Evolutionary conservation across 1,140 invertebrate genomes (phyloP), one percentile per base, ranked within the genome.

Genomic region (Pissodes strobi): DNA sequence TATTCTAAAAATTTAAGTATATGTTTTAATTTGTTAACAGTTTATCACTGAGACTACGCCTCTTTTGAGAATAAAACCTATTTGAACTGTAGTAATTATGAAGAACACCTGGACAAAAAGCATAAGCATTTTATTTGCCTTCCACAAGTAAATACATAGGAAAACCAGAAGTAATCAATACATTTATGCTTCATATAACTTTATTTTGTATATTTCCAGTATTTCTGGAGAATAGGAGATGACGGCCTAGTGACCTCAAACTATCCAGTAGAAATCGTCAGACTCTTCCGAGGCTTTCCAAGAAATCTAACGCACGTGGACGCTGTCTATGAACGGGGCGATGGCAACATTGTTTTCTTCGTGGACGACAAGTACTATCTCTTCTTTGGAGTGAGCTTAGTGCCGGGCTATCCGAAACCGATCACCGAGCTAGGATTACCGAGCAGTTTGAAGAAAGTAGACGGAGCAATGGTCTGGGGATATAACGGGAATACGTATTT

Each of bases 271-370:
- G 85, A 88, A 71, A 92, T 92, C 65, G 83, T 78, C 0, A 82
- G 87, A 43, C 83, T 94, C 72, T 94, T 92, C 86, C 78, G 81
- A 52, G 80, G 80, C 17, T 76, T 95, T 19, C 94, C 94, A 0
- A 78, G 81, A 30, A 82, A 90, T 68, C 82, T 95, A 4, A 88
- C 87, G 9, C 88, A 89, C 64, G 87, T 98, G 17, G 95, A 98
- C 79, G 95, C 95, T 0, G 93, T 95, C 6, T 98, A 95, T 77
- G 94, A 98, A 78, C 84, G 89, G 60, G 83, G 83, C 4, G 89
- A 96, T 74, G 86, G 86, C 37, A 90, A 91, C 76, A 97, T 98
- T 70, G 87, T 96, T 10, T 95, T 98, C 77, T 98, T 98, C 74
- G 86, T 94, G 68, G 94, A 92, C 12, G 61, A 68, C 18, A 34